Conservation (phyloP, 2,113 vertebrate species). For the Trematocara stigmaticum region DNA sequence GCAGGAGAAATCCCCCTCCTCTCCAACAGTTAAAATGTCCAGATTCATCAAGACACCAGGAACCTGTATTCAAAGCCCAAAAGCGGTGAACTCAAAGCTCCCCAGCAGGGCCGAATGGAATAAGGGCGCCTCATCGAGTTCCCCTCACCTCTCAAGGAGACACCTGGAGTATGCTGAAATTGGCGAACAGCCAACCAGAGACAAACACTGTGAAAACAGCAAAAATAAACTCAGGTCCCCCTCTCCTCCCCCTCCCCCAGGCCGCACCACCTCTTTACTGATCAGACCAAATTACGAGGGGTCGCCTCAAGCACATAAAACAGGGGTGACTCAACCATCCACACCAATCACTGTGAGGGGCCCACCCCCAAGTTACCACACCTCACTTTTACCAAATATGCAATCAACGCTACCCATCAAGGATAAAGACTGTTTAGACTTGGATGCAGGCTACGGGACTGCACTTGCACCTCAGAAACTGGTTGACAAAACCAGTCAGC, state of each 20-base stretch:
- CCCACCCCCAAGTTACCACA: slow-evolving; percentile 67
- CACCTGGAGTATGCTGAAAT: slow-evolving; percentile 57
- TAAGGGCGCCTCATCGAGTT: slow-evolving; percentile 58
- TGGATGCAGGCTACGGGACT: slow-evolving; percentile 63
- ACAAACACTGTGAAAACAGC: slow-evolving; percentile 69
- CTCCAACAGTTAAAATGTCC: slow-evolving; percentile 73
- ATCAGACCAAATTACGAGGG: slow-evolving; percentile 76
- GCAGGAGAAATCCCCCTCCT: slow-evolving; percentile 72
- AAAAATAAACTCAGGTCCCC: slow-evolving; percentile 71
- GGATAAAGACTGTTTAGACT: slow-evolving; percentile 64
- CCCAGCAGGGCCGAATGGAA: slow-evolving; percentile 50
- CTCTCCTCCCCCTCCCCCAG: slow-evolving; percentile 78
- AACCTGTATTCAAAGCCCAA: slow-evolving; percentile 60
- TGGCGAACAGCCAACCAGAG: slow-evolving; percentile 76
- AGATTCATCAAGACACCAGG: slow-evolving; percentile 73
- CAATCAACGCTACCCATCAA: slow-evolving; percentile 71
- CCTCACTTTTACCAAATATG: slow-evolving; percentile 67
- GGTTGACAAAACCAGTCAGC: slow-evolving; percentile 68
- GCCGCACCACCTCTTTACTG: slow-evolving; percentile 82
- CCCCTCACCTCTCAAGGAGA: slow-evolving; percentile 63
- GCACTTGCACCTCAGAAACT: slow-evolving; percentile 70
- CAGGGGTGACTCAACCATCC: slow-evolving; percentile 48
- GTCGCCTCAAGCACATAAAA: slow-evolving; percentile 65
- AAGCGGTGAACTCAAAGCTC: slow-evolving; percentile 50
- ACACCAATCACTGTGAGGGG: slow-evolving; percentile 63